Base-by-base conservation (phyloP, 2,888 invertebrate genomes). In the Tetranychus truncatus region DNA sequence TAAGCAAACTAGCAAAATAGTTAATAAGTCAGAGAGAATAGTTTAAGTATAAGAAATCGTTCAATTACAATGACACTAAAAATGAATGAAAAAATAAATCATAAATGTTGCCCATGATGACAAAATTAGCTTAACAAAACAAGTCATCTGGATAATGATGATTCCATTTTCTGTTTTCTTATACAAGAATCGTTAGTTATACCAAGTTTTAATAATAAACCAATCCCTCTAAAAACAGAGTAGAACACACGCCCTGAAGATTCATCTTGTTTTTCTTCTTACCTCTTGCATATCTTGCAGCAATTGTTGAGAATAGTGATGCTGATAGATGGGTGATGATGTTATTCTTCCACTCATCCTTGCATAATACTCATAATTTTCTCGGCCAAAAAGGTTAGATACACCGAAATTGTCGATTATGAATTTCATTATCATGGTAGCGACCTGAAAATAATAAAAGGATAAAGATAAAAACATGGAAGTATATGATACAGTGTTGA, bases 331-430 rank as follows among this genome's bases (percentile, higher is more conserved):
- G 55, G 55, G 55, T 55, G 55, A 55, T 55, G 55, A 55, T 55
- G 55, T 55, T 6, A 9, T 55, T 75, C 94, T 87, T 0, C 95
- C 95, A 24, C 94, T 95, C 76, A 95, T 94, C 66, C 93, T 87
- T 45, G 94, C 94, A 84, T 95, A 95, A 83, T 91, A 95, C 84
- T 94, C 94, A 83, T 95, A 95, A 84, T 93, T 93, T 77, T 91
- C 90, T 74, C 91, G 88, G 1, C 96, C 96, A 83, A 97, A 97
- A 79, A 97, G 86, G 83, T 95, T 92, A 78, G 92, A 91, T 65
- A 92, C 91, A 76, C 95, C 95, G 85, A 95, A 97, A 84, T 95
- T 93, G 83, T 95, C 95, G 81, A 97, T 96, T 83, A 97, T 88
- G 83, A 95, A 91, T 82, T 95, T 92, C 90, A 96, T 94, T 79